Evolutionary conservation across 2,888 invertebrate species (phyloP).

Genomic region (Torymus tubicola): DNA sequence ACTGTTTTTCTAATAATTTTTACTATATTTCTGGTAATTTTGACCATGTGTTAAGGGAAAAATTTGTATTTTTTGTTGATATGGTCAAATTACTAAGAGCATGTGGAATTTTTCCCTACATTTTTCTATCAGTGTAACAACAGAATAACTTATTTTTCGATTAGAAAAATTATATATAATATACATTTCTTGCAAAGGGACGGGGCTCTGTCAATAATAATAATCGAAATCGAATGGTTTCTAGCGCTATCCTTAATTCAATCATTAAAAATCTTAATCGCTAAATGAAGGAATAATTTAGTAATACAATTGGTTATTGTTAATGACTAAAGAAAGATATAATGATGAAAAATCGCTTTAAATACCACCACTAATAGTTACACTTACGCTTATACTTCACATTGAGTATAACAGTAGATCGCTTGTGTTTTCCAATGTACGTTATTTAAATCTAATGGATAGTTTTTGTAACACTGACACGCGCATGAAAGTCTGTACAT

Average conservation of each 20-base stretch:
- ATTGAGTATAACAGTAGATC: constrained; percentile 48
- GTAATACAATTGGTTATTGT: constrained; percentile 36
- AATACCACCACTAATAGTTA: constrained; percentile 39
- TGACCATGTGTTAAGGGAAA: too few relatives aligned
- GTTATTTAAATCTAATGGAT: constrained; percentile 43
- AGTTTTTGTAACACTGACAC: constrained; percentile 42
- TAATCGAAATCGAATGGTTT: constrained; percentile 26
- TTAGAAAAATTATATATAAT: constrained; percentile 15
- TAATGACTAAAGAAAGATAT: constrained; percentile 28
- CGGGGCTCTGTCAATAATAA: constrained; percentile 25
- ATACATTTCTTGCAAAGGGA: constrained; percentile 24
- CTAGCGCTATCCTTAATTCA: constrained; percentile 51
- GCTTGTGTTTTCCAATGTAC: constrained; percentile 56
- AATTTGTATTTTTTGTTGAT: too few relatives aligned
- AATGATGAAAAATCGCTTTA: constrained; percentile 21
- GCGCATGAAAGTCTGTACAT: neutral
- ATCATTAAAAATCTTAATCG: constrained; percentile 23
- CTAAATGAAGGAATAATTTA: constrained; percentile 40
- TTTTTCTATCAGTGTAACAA: too few relatives aligned
- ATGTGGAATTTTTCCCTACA: too few relatives aligned
- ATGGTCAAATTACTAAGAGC: too few relatives aligned
- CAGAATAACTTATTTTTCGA: neutral
- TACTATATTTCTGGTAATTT: too few relatives aligned
- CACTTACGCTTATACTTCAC: constrained; percentile 47
- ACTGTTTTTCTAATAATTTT: too few relatives aligned